Conservation (phyloP, 2,888 invertebrate genomes). For the Glyphotaelius pellucidus region DNA sequence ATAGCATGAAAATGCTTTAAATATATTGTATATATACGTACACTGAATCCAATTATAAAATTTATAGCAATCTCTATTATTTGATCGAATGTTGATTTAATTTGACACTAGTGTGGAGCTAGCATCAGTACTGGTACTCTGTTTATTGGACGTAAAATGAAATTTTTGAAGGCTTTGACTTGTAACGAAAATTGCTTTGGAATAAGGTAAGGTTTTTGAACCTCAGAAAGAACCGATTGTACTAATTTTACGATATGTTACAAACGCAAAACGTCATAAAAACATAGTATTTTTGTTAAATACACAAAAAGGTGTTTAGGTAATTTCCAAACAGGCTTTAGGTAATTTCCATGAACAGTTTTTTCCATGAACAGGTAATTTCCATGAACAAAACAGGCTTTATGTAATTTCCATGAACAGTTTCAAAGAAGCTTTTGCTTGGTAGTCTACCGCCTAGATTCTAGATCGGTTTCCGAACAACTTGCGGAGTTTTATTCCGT, state of each 20-base stretch:
- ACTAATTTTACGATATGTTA: background rate
- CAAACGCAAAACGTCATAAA: background rate
- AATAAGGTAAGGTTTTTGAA: too few species aligned
- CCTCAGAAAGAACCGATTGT: background rate
- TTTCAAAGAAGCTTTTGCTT: background rate
- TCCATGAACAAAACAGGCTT: background rate
- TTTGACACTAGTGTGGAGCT: background rate
- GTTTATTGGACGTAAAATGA: too few species aligned
- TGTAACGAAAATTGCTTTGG: too few species aligned
- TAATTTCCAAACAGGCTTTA: background rate
- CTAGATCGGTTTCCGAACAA: slow-evolving; percentile 24
- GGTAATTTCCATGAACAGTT: background rate
- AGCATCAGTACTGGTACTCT: too few species aligned
- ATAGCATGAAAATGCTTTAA: too few species aligned
- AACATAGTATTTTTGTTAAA: too few species aligned
- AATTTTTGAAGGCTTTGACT: too few species aligned
- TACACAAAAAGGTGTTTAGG: background rate
- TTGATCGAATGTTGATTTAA: background rate
- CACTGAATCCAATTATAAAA: too few species aligned
- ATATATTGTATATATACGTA: too few species aligned
- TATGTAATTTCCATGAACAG: background rate
- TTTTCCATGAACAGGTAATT: background rate
- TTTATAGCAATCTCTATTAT: background rate
- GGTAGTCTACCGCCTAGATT: background rate
- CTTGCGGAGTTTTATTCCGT: slow-evolving; percentile 25